Evolutionary conservation across 2,113 vertebrate genomes (phyloP).

Genomic region (Sorex fumeus): DNA sequence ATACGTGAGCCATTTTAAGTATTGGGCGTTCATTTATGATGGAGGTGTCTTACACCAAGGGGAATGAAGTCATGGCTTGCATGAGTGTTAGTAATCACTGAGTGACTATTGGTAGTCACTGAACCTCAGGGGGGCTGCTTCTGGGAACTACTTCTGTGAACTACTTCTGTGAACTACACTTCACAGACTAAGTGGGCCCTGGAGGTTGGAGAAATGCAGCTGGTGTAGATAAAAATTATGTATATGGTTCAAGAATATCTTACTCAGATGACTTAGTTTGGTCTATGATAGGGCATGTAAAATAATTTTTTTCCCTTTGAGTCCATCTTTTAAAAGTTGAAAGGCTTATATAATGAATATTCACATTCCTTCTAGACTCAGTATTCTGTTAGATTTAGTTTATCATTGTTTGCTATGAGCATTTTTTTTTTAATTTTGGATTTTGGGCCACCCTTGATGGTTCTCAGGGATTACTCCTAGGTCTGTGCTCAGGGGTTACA

Average conservation of each 20-base stretch:
- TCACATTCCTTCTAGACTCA: neutral
- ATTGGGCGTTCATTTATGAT: neutral
- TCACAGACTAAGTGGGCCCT: neutral
- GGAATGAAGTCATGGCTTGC: neutral
- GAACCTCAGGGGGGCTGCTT: neutral
- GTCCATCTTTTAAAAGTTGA: neutral
- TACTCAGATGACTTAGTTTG: neutral
- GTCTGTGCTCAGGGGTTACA: too few species aligned
- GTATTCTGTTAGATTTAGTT: slow-evolving; percentile 26
- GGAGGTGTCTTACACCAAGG: neutral
- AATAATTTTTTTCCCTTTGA: neutral
- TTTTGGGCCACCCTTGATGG: too few species aligned
- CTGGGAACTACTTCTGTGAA: neutral
- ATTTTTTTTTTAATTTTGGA: neutral
- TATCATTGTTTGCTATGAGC: neutral
- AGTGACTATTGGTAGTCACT: neutral
- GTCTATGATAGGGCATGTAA: neutral
- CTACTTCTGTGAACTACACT: neutral
- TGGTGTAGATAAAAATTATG: neutral
- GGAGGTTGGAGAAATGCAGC: neutral
- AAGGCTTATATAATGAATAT: neutral
- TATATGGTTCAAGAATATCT: neutral
- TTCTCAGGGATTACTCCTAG: too few species aligned
- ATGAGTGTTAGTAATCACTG: neutral
- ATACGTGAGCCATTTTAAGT: neutral